A percentile compares a stretch with the other conserved stretches of the same genome.
Conservation (phyloP, 1,140 invertebrate genomes). For the Drosophila dunni region DNA sequence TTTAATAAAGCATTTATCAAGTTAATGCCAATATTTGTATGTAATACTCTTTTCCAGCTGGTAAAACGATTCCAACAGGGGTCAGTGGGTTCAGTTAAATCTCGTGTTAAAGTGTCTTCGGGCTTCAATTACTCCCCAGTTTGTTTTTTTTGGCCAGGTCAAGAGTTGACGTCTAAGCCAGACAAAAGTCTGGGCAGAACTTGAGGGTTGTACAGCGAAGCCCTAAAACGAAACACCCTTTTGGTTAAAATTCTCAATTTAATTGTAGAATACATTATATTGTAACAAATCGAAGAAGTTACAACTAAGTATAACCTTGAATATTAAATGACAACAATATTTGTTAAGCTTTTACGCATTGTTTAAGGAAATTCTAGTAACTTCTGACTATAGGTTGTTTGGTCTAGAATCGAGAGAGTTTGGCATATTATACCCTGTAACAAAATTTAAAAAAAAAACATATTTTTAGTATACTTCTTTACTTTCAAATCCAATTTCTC, state of each 20-base stretch:
- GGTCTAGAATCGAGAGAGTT: no score
- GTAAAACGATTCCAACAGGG: constrained; percentile 48
- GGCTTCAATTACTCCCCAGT: constrained; percentile 42
- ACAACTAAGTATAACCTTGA: background rate
- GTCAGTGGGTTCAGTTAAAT: constrained; percentile 76
- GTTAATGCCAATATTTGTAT: background rate
- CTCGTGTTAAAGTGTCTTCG: constrained; percentile 64
- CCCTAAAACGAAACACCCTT: constrained; percentile 42
- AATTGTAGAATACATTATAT: constrained; percentile 30
- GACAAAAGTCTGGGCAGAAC: constrained; percentile 55
- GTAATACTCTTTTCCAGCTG: background rate
- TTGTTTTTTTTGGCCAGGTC: constrained; percentile 46
- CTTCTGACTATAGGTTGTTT: no score
- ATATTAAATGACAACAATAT: no score
- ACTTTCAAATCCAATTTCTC: no score
- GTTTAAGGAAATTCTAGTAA: no score
- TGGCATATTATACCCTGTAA: no score
- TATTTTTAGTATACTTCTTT: no score
- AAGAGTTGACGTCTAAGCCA: constrained; percentile 65
- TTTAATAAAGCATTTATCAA: constrained; percentile 37
- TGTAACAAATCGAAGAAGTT: background rate
- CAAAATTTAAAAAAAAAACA: no score
- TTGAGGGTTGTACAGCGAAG: constrained; percentile 31
- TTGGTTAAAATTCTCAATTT: constrained; percentile 25
- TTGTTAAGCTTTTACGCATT: no score